These are phyloP conservation scores for Dromas ardeola DNA, from an alignment of 2,113 vertebrate genomes.

Conservation along the genomic window DNA sequence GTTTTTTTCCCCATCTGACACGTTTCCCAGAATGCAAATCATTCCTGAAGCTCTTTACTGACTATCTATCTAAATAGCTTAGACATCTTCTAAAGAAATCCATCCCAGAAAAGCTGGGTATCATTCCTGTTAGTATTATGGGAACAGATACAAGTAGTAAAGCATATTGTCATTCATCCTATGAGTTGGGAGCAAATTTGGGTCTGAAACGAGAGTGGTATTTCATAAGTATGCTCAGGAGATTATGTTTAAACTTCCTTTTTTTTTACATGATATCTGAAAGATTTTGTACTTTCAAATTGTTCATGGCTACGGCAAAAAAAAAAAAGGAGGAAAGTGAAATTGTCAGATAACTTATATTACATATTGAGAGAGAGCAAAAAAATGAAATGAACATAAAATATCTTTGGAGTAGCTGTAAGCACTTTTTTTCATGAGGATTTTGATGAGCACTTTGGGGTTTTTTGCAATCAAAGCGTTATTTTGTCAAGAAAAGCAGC, in stretches of 20 bases:
- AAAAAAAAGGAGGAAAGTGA: neutral
- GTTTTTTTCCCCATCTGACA: neutral
- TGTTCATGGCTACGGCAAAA: neutral
- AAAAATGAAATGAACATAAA: neutral
- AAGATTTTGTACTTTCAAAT: neutral
- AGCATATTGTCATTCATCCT: neutral
- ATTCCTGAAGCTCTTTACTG: neutral
- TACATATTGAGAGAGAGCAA: neutral
- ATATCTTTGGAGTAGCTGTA: neutral
- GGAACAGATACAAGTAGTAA: neutral
- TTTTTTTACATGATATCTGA: neutral
- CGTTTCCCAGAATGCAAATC: neutral
- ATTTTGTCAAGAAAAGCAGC: neutral
- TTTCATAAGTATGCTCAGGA: neutral
- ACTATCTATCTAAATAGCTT: neutral
- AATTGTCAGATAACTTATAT: neutral
- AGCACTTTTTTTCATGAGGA: neutral
- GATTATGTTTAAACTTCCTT: neutral
- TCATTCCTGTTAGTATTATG: neutral
- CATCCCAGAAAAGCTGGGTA: neutral
- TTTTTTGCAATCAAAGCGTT: neutral
- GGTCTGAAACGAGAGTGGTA: neutral
- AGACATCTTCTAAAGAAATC: neutral
- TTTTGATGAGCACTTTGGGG: neutral
- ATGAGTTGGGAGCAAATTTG: neutral